Evolutionary conservation across 1,140 invertebrate genomes (phyloP).

Genomic region (Pomacea maculata): DNA sequence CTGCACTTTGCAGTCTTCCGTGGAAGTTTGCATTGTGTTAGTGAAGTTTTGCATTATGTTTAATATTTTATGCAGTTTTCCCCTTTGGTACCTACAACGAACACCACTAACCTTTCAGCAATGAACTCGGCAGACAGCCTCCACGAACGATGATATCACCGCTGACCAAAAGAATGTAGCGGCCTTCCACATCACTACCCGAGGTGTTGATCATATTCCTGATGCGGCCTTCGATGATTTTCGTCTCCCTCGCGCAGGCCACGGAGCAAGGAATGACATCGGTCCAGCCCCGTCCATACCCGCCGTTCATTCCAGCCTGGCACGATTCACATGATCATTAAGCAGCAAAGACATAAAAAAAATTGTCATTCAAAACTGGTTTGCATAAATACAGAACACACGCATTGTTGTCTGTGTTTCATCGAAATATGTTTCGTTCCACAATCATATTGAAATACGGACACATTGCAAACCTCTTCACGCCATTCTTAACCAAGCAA

Average conservation of each 20-base stretch:
- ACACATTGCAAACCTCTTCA: too few relatives aligned
- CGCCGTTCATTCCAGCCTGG: constrained; percentile 52
- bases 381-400: too few relatives aligned
- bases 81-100: too few relatives aligned
- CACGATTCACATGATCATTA: constrained; percentile 6
- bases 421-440: too few relatives aligned
- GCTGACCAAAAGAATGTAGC: constrained; percentile 42
- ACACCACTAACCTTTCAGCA: constrained; percentile 9
- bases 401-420: too few relatives aligned
- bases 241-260: not conserved
- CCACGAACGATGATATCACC: constrained; percentile 32
- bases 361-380: not conserved
- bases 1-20: too few relatives aligned
- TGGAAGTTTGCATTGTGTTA: too few relatives aligned
- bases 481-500: too few relatives aligned
- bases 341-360: constrained; percentile 10
- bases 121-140: constrained; percentile 30
- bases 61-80: too few relatives aligned
- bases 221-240: constrained; percentile 1
- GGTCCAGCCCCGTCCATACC: constrained; percentile 40
- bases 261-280: constrained; percentile 27
- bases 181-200: constrained; percentile 38
- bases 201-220: constrained; percentile 17
- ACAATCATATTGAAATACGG: too few relatives aligned
- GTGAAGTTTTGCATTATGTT: too few relatives aligned